Conservation (phyloP, 2,888 invertebrate genomes). For the Drosophila fungiperda region DNA sequence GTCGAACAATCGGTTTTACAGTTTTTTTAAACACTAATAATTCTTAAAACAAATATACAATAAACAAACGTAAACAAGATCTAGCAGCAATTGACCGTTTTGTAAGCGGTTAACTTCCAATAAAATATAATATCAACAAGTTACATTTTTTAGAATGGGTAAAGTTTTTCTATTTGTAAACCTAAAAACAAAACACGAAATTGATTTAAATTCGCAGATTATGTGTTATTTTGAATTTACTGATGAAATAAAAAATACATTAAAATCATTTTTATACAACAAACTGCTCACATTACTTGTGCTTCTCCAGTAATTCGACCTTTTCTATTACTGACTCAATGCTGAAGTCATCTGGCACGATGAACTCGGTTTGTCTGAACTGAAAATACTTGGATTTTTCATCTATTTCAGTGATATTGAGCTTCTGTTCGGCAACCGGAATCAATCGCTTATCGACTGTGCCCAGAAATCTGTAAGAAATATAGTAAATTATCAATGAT, state of each 20-base stretch:
- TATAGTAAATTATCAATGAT: background rate
- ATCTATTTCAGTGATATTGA: slow-evolving; percentile 62
- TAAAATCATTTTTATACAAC: slow-evolving; percentile 65
- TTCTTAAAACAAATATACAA: slow-evolving; percentile 67
- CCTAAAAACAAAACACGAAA: slow-evolving; percentile 28
- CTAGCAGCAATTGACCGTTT: slow-evolving; percentile 68
- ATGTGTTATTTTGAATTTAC: slow-evolving; percentile 58
- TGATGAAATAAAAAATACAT: slow-evolving; percentile 62
- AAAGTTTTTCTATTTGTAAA: slow-evolving; percentile 47
- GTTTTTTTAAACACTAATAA: slow-evolving; percentile 45
- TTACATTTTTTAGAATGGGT: slow-evolving; percentile 58
- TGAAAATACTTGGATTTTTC: slow-evolving; percentile 65
- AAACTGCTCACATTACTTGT: slow-evolving; percentile 41
- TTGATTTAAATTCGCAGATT: slow-evolving; percentile 39
- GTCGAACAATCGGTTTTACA: slow-evolving; percentile 43
- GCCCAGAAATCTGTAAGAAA: slow-evolving; percentile 62
- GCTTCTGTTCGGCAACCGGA: slow-evolving; percentile 65
- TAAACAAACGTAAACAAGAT: slow-evolving; percentile 38
- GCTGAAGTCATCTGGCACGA: slow-evolving; percentile 71
- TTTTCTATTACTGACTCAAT: slow-evolving; percentile 80
- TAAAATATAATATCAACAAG: slow-evolving; percentile 43
- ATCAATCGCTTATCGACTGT: slow-evolving; percentile 65
- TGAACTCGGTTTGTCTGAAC: slow-evolving; percentile 64
- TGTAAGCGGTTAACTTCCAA: slow-evolving; percentile 55
- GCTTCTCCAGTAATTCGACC: slow-evolving; percentile 62